Evolutionary conservation across 2,888 invertebrate genomes (phyloP).

Genomic region (Diploptera punctata): DNA sequence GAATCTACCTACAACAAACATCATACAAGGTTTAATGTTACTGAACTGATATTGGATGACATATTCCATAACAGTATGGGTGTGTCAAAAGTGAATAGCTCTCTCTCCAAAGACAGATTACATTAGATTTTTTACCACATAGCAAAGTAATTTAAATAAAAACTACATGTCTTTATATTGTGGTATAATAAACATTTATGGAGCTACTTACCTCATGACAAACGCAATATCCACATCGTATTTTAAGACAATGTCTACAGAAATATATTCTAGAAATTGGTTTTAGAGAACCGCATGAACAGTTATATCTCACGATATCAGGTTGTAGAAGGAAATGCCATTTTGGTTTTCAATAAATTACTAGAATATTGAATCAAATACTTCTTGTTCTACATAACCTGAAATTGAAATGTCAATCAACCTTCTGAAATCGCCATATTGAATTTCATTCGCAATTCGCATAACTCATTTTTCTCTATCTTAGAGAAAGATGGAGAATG

Average conservation of each 20-base stretch:
- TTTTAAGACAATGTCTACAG: conserved; percentile 92
- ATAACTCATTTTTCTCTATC: too few species aligned
- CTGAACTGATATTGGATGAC: too few species aligned
- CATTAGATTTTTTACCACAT: too few species aligned
- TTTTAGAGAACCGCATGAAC: conserved; percentile 88
- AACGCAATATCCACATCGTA: conserved; percentile 94
- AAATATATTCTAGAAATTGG: conserved; percentile 92
- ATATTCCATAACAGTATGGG: too few species aligned
- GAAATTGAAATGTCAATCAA: too few species aligned
- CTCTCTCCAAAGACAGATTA: background rate
- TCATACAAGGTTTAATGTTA: too few species aligned
- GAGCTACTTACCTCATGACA: conserved; percentile 88
- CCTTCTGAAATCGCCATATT: too few species aligned
- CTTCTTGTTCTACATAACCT: too few species aligned
- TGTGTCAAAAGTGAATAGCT: background rate
- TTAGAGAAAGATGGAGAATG: too few species aligned
- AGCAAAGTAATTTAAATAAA: too few species aligned
- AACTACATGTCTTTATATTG: background rate
- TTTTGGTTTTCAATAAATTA: conserved; percentile 45
- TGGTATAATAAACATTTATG: background rate
- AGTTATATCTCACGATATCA: conserved; percentile 81
- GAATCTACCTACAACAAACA: conserved; percentile 87
- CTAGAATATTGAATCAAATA: too few species aligned
- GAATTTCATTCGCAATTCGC: too few species aligned
- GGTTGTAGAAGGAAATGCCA: conserved; percentile 67